Base-by-base conservation (phyloP, 2,113 vertebrate genomes). In the Calonectris borealis region DNA sequence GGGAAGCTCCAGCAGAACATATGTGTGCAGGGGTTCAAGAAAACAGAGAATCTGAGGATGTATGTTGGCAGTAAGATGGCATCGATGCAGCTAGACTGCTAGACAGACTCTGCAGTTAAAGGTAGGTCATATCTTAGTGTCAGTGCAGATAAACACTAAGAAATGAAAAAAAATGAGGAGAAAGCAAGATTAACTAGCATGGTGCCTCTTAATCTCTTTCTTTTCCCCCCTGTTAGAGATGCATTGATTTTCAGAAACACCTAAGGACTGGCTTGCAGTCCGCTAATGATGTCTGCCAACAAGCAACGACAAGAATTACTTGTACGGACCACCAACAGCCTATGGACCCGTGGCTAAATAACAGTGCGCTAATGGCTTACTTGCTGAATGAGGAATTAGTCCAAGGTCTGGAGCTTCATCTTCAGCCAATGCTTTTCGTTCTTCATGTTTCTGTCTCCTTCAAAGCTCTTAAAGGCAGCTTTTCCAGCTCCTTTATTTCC, bases 401-500 rank as follows among this genome's bases (percentile, higher is more conserved):
- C 60, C 42, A 70, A 86, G 32, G 16, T 62, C 64, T 90, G 48
- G 17, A 95, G 22, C 29, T 70, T 88, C 72, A 51, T 60, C 48
- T 89, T 84, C 40, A 91, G 83, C 17, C 76, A 86, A 9, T 46
- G 20, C 16, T 75, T 89, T 81, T 40, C 5, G 0, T 81, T 91
- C 38, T 83, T 42, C 46, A 38, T 66, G 70, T 69, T 94, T 86
- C 13, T 55, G 65, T 31, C 84, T 93, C 93, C 78, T 89, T 96
- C 90, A 85, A 83, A 94, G 78, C 27, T 91, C 66, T 66, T 93
- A 90, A 96, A 95, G 84, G 86, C 52, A 90, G 31, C 38, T 91
- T 92, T 93, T 96, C 91, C 66, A 86, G 57, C 49, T 77, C 75
- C 89, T 96, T 69, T 79, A 55, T 64, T 96, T 96, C 66, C 34